Conservation (phyloP, 2,113 vertebrate species). For the Accipiter virgatus region DNA sequence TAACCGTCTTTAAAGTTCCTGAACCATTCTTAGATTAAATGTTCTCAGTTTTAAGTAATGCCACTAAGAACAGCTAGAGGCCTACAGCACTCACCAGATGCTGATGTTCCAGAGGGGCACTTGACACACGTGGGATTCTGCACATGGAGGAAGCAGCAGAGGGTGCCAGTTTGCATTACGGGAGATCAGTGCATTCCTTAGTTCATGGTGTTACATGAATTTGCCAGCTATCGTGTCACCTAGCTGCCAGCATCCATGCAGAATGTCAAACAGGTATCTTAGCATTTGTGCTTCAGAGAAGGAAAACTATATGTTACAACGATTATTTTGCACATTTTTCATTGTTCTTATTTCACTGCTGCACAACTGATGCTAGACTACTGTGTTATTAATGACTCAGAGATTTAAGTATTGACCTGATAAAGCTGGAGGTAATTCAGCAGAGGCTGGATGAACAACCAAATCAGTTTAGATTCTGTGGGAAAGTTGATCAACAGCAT, state of each 20-base stretch:
- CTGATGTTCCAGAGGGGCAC: background rate
- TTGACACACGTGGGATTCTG: background rate
- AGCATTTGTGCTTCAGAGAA: background rate
- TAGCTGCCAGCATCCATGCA: background rate
- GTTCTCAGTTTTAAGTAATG: background rate
- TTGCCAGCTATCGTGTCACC: background rate
- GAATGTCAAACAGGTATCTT: background rate
- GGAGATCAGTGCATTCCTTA: background rate
- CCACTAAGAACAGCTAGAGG: background rate
- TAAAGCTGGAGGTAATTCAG: background rate
- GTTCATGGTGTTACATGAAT: accelerated
- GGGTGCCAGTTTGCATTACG: background rate
- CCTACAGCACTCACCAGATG: background rate
- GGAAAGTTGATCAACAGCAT: background rate
- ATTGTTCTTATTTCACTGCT: background rate
- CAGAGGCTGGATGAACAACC: background rate
- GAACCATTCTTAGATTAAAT: background rate
- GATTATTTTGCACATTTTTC: background rate
- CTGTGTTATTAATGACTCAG: background rate
- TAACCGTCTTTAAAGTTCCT: background rate
- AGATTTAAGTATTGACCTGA: background rate
- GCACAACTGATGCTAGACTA: background rate
- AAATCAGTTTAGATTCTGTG: background rate
- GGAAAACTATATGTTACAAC: accelerated
- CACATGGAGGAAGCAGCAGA: accelerated